A percentile compares a stretch with the other conserved stretches of the same genome.
Evolutionary conservation across 2,113 vertebrate species (phyloP).

Genomic region (Bettongia penicillata): DNA sequence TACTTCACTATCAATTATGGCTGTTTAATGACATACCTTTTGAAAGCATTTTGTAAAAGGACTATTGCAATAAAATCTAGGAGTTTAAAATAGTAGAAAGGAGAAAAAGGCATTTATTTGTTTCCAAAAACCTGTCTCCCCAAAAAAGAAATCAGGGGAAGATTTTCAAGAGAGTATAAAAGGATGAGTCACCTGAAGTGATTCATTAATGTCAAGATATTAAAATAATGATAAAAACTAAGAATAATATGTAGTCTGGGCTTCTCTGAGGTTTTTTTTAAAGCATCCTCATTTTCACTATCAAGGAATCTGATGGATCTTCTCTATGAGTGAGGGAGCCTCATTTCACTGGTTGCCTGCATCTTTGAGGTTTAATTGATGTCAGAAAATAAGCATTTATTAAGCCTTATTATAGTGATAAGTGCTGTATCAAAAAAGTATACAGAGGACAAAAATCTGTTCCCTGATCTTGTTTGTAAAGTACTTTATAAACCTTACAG

Average conservation of each 20-base stretch:
- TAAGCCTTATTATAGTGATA: background rate
- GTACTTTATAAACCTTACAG: background rate
- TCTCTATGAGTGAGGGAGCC: background rate
- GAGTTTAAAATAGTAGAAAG: background rate
- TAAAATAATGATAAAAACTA: background rate
- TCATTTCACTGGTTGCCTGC: background rate
- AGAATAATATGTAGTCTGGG: background rate
- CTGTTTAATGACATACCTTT: background rate
- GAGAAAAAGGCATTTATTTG: background rate
- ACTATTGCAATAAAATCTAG: background rate
- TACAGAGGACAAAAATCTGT: background rate
- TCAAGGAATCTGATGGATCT: background rate
- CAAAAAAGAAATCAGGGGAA: background rate
- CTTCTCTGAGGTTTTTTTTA: background rate
- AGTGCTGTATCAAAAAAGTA: background rate
- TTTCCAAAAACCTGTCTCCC: background rate
- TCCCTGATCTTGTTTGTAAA: background rate
- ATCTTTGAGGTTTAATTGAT: background rate
- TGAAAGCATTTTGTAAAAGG: background rate
- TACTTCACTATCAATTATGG: conserved; percentile 52
- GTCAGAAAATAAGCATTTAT: background rate
- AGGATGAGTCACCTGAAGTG: background rate
- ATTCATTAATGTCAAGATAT: background rate
- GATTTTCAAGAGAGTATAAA: background rate
- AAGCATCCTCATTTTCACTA: background rate